Evolutionary conservation across 1,140 invertebrate genomes (phyloP).

Genomic region (Pissodes strobi): DNA sequence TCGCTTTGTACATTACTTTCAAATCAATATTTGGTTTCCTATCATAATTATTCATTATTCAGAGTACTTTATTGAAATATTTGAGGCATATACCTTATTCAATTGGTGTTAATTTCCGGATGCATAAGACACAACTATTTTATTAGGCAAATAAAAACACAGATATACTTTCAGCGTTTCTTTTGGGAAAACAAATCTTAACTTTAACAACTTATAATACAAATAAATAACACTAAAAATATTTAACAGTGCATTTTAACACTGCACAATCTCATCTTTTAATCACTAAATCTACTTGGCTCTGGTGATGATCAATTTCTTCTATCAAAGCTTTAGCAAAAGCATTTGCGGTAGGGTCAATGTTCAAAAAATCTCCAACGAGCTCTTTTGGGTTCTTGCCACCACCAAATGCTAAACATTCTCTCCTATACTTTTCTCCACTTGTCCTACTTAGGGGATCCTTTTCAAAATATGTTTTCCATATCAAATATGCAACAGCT

Average conservation of each 20-base stretch:
- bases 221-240: constrained; percentile 8
- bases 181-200: no score
- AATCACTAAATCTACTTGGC: constrained; percentile 36
- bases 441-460: constrained; percentile 79
- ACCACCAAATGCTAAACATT: constrained; percentile 87
- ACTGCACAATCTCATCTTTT: constrained; percentile 12
- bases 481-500: constrained; percentile 91
- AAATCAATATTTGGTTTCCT: no score
- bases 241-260: not conserved
- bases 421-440: constrained; percentile 76
- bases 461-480: constrained; percentile 83
- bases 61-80: no score
- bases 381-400: constrained; percentile 76
- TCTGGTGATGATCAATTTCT: constrained; percentile 61
- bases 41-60: no score
- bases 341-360: constrained; percentile 66
- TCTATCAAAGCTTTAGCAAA: constrained; percentile 63
- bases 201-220: not conserved
- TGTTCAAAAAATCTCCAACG: constrained; percentile 73
- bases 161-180: no score
- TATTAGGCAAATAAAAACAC: no score
- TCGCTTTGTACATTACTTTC: no score
- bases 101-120: no score
- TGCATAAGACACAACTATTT: no score
- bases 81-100: no score